Conservation (phyloP, 1,140 invertebrate genomes). For the Drosophila dunni region DNA sequence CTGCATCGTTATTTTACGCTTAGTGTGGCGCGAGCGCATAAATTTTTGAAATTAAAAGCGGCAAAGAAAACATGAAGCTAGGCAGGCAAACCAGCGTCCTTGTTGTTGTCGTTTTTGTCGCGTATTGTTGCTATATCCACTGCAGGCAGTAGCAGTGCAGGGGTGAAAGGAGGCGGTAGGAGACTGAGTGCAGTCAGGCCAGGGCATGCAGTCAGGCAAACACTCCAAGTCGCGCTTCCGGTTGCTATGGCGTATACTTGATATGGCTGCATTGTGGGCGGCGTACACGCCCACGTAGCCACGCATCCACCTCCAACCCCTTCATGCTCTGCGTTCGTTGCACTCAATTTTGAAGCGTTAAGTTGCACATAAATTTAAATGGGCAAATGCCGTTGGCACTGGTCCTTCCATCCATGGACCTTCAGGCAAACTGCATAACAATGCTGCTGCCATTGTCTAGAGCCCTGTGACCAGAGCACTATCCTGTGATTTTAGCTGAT, state of each 20-base stretch:
- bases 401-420: neutral
- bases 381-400: conserved; percentile 24
- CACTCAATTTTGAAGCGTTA: conserved; percentile 83
- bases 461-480: conserved; percentile 15
- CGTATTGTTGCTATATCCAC: conserved; percentile 62
- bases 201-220: conserved; percentile 66
- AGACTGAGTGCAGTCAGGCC: conserved; percentile 47
- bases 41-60: conserved; percentile 84
- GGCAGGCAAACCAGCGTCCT: conserved; percentile 72
- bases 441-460: conserved; percentile 30
- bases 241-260: conserved; percentile 79
- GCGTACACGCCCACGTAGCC: conserved; percentile 20
- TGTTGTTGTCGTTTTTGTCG: conserved; percentile 69
- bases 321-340: conserved; percentile 65
- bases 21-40: conserved; percentile 83
- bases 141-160: conserved; percentile 49
- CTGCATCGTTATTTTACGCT: conserved; percentile 82
- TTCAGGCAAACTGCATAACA: conserved; percentile 36
- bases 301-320: neutral
- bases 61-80: conserved; percentile 82
- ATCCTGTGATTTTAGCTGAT: conserved; percentile 52
- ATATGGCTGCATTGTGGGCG: conserved; percentile 64
- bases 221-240: conserved; percentile 79
- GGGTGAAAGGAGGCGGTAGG: conserved; percentile 38
- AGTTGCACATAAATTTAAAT: conserved; percentile 84